These are phyloP conservation scores for Calliopum simillimum DNA, from an alignment of 2,888 invertebrate genomes.

Conservation along the genomic window DNA sequence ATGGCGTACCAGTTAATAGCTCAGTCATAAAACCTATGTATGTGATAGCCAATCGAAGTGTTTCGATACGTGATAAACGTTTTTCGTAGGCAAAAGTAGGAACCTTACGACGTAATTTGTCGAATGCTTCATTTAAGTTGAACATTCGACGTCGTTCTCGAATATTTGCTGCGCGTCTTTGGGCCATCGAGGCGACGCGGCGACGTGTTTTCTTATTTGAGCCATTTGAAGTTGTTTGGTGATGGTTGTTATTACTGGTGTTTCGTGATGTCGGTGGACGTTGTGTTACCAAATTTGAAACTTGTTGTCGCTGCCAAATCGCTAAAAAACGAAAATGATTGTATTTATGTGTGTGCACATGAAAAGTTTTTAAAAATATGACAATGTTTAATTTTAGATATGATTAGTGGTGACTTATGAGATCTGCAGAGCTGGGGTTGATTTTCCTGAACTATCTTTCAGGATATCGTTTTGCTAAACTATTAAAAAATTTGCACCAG, in stretches of 20 bases:
- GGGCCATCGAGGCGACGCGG: slow-evolving; percentile 90
- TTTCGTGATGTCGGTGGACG: slow-evolving; percentile 53
- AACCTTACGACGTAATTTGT: slow-evolving; percentile 88
- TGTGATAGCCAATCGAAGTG: slow-evolving; percentile 91
- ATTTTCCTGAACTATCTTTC: no score
- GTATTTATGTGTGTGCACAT: neutral
- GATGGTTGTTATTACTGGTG: slow-evolving; percentile 16
- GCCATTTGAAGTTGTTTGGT: slow-evolving; percentile 49
- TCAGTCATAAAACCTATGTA: slow-evolving; percentile 98
- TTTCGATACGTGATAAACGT: slow-evolving; percentile 93
- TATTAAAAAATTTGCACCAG: no score
- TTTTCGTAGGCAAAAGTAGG: slow-evolving; percentile 98
- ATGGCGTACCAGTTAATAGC: slow-evolving; percentile 77
- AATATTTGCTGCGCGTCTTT: slow-evolving; percentile 92
- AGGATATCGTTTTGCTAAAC: no score
- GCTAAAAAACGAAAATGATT: slow-evolving; percentile 49
- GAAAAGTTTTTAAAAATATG: slow-evolving; percentile 2
- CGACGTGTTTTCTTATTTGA: slow-evolving; percentile 83
- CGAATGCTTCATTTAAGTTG: slow-evolving; percentile 95
- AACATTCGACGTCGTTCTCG: slow-evolving; percentile 94
- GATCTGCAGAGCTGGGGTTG: no score
- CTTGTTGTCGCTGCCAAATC: slow-evolving; percentile 72
- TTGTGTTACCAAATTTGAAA: slow-evolving; percentile 68
- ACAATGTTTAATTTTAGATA: neutral
- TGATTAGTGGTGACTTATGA: no score